phyloP scores from a whole-genome alignment of 2,797 vertebrate genomes.

The Arnoldichthys spilopterus region DNA sequence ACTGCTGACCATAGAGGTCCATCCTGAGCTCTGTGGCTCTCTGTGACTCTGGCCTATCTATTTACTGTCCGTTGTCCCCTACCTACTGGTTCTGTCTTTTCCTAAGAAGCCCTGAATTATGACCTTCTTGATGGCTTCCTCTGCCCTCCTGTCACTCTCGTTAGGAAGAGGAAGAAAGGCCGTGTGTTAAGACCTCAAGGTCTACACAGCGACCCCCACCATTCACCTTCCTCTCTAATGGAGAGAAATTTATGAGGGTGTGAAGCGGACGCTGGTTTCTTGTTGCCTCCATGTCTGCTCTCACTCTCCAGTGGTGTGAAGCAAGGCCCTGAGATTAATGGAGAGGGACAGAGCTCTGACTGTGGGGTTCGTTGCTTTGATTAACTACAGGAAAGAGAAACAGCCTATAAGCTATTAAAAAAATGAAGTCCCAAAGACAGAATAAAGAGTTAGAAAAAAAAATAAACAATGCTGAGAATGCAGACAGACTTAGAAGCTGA shows the following conservation, averaged over 20 bases:
- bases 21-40: not conserved
- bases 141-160: constrained; percentile 17
- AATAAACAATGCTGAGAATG: not conserved
- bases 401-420: constrained; percentile 5
- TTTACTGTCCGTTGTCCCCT: not conserved
- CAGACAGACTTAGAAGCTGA: not conserved
- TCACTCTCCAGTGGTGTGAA: constrained; percentile 9
- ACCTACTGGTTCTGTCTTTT: constrained; percentile 20
- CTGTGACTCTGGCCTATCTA: not conserved
- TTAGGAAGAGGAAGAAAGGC: constrained; percentile 30
- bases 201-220: constrained; percentile 4
- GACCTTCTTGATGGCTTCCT: constrained; percentile 32
- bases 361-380: constrained; percentile 2
- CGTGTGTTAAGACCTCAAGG: constrained; percentile 1
- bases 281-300: not conserved
- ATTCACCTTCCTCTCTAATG: constrained; percentile 14
- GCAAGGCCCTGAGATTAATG: not conserved
- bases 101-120: constrained; percentile 30
- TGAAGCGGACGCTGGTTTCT: constrained; percentile 18
- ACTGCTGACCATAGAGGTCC: not conserved
- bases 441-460: not conserved
- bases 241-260: constrained; percentile 24
- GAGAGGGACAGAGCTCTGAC: constrained; percentile 11
- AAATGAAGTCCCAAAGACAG: not conserved
- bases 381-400: constrained; percentile 22